Evolutionary conservation across 1,140 invertebrate genomes (phyloP).

Genomic region (Hesperophylax magnus): DNA sequence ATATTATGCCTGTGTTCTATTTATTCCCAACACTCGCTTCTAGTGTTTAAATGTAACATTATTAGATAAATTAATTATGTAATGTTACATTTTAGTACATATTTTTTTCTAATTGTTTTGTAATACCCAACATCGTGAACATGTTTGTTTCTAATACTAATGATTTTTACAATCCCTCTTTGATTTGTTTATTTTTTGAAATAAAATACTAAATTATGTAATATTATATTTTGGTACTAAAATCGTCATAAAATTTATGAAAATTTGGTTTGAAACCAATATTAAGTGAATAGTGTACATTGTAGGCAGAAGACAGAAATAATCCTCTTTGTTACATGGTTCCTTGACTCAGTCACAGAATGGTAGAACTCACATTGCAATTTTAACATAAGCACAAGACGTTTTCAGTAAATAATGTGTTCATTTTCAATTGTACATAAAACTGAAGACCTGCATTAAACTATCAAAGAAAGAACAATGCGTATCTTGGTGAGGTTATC

Average conservation of each 20-base stretch:
- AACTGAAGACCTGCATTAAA: no score
- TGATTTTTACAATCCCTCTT: conserved; percentile 4
- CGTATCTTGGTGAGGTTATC: no score
- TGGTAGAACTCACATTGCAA: no score
- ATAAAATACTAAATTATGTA: conserved; percentile 25
- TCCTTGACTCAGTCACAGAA: no score
- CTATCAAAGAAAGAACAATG: no score
- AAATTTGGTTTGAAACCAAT: conserved; percentile 12
- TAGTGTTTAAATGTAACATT: conserved; percentile 30
- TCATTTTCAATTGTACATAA: no score
- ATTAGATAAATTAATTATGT: conserved; percentile 19
- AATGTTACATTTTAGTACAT: conserved; percentile 13
- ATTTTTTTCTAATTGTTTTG: conserved; percentile 27
- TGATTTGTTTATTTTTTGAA: neutral
- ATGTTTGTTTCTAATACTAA: conserved; percentile 30
- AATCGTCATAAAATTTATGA: conserved; percentile 8
- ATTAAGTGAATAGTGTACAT: neutral
- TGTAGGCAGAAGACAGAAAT: no score
- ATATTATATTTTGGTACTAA: conserved; percentile 25
- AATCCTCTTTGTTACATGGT: no score
- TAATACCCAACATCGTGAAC: conserved; percentile 14
- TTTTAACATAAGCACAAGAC: no score
- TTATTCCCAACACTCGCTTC: conserved; percentile 34
- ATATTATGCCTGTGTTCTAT: neutral
- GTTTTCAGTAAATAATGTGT: no score